Evolutionary conservation across 2,888 invertebrate species (phyloP), one percentile per base, ranked within the genome.

Genomic region (Archips xylosteana): DNA sequence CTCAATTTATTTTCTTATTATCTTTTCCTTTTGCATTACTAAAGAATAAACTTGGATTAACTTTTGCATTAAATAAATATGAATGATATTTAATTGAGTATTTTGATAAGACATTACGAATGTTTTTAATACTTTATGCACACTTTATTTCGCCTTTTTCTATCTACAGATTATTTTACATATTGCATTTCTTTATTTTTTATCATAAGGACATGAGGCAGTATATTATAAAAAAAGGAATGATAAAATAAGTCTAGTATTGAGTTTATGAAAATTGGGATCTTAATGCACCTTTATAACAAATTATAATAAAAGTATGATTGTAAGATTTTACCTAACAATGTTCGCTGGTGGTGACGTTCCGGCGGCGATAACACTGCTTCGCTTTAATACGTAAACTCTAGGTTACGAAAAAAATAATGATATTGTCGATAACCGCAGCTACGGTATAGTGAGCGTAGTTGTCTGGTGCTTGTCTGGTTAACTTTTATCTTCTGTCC

Each of bases 361-460:
- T 83, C 83, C 87, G 85, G 86, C 85, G 89, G 86, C 91, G 92
- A 89, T 93, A 93, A 93, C 93, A 93, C 92, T 93, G 92, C 90
- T 90, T 92, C 85, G 88, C 88, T 88, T 73, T 39, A 69, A 73
- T 68, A 42, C 49, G 61, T 71, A 65, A 60, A 66, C 66, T 66
- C 39, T 39, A 34, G 60, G 59, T 67, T 61, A 39, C 62, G 62
- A 15, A 36, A 42, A 39, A 23, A 23, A 62, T n/a, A 60, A 36
- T 8, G 39, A 8, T 65, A 57, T 34, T 49, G 49, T 64, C n/a
- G 9, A 34, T 63, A 47, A 47, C 63, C 5, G 47, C 49, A 36
- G 39, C 60, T 60, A 60, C 49, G 32, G 32, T 34, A n/a, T 34
- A n/a, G 60, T n/a, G 49, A 71, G 34, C 51, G 54, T 61, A 65